Conservation (phyloP, 2,888 invertebrate genomes). For the Macrosoma leucophasiata region DNA sequence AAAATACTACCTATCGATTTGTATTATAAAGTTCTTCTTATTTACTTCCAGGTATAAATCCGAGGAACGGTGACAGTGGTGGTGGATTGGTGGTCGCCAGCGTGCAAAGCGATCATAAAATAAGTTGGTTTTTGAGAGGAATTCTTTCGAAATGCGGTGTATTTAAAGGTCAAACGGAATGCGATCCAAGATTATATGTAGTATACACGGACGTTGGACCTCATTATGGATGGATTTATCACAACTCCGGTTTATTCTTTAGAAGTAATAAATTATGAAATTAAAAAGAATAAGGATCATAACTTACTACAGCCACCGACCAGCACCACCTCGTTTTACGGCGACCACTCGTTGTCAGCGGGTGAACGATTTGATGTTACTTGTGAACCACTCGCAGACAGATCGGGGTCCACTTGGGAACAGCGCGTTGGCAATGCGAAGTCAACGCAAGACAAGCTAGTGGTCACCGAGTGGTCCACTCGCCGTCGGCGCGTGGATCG, state of each 20-base stretch:
- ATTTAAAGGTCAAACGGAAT: conserved; percentile 34
- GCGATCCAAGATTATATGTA: conserved; percentile 52
- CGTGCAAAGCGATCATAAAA: conserved; percentile 47
- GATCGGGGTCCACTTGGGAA: no score
- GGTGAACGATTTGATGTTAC: no score
- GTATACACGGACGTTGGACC: conserved; percentile 60
- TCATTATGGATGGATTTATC: conserved; percentile 60
- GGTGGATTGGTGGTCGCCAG: conserved; percentile 72
- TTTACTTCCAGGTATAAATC: conserved; percentile 59
- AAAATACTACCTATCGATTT: no score
- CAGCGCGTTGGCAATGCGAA: no score
- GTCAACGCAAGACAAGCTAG: no score
- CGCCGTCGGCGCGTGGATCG: no score
- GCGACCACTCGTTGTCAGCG: no score
- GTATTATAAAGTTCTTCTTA: no score
- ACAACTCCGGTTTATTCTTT: conserved; percentile 48
- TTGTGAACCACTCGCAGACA: no score
- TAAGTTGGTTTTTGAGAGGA: conserved; percentile 60
- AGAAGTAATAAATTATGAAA: conserved; percentile 33
- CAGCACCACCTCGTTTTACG: no score
- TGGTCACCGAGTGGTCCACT: no score
- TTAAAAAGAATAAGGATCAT: conserved; percentile 21
- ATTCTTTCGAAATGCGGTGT: conserved; percentile 59
- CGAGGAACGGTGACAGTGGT: conserved; percentile 79
- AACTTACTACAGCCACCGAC: no score